A percentile compares a stretch with the other conserved stretches of the same genome.
These are phyloP conservation scores for Syrista parreyssii DNA, from an alignment of 2,888 invertebrate genomes.

Conservation along the genomic window DNA sequence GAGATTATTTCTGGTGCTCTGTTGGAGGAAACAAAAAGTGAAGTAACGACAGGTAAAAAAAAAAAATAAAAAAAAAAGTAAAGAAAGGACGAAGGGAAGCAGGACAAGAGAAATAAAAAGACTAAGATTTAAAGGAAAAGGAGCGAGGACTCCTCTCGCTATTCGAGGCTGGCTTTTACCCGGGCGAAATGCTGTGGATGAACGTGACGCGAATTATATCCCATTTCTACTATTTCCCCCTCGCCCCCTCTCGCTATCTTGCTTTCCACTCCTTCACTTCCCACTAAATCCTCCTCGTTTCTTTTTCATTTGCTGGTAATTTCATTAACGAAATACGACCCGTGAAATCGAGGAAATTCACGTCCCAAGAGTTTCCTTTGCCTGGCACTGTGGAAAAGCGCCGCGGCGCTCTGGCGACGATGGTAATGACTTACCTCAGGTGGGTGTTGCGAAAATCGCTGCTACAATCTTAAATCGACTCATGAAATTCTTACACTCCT, in stretches of 20 bases:
- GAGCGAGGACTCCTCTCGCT: conserved; percentile 27
- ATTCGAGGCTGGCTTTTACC: conserved; percentile 26
- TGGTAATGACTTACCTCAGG: no score
- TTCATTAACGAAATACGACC: conserved; percentile 41
- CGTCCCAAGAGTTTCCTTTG: no score
- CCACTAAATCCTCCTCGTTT: conserved; percentile 8
- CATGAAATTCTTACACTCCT: no score
- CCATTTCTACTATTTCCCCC: conserved; percentile 32
- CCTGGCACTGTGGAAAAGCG: no score
- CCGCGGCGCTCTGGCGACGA: no score
- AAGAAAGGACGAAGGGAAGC: conserved; percentile 27
- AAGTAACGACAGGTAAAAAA: conserved; percentile 16
- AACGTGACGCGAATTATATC: conserved; percentile 41
- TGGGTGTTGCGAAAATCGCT: no score
- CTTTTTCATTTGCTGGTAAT: conserved; percentile 34
- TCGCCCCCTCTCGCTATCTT: conserved; percentile 23
- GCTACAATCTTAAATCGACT: no score
- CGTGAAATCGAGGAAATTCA: conserved; percentile 17
- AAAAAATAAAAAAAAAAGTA: conserved; percentile 28
- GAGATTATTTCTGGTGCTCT: conserved; percentile 13
- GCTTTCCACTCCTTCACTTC: not conserved
- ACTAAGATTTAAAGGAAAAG: not conserved
- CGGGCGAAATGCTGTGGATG: conserved; percentile 28
- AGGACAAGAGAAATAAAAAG: conserved; percentile 19
- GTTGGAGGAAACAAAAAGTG: conserved; percentile 12